Evolutionary conservation across 2,888 invertebrate species (phyloP).

Genomic region (Platycnemis pennipes): DNA sequence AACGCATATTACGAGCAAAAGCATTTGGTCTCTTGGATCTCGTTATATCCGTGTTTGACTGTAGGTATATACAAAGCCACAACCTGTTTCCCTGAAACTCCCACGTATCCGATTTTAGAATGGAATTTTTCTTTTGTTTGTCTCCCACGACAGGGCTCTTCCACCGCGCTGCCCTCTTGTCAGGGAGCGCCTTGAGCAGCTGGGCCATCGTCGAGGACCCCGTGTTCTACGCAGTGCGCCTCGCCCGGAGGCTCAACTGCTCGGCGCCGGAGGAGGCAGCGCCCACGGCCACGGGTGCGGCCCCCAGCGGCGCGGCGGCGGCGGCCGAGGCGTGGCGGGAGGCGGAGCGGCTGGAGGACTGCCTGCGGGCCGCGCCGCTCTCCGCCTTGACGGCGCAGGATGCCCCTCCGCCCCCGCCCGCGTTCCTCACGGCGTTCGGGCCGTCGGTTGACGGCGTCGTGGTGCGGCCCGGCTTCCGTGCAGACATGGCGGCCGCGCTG

Average conservation of each 20-base stretch:
- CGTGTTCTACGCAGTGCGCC: slow-evolving; percentile 88
- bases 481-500: slow-evolving; percentile 87
- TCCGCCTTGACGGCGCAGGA: slow-evolving; percentile 88
- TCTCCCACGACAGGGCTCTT: slow-evolving; percentile 86
- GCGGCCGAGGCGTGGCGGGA: slow-evolving; percentile 86
- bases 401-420: slow-evolving; percentile 78
- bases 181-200: slow-evolving; percentile 93
- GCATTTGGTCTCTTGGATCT: too few relatives aligned
- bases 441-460: slow-evolving; percentile 97
- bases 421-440: slow-evolving; percentile 87
- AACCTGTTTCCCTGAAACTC: too few relatives aligned
- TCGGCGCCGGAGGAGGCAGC: slow-evolving; percentile 84
- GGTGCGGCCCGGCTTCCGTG: slow-evolving; percentile 92
- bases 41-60: too few relatives aligned
- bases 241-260: slow-evolving; percentile 91
- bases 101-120: too few relatives aligned
- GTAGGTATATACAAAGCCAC: too few relatives aligned
- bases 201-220: slow-evolving; percentile 95
- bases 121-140: neutral
- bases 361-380: slow-evolving; percentile 88
- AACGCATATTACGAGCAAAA: too few relatives aligned
- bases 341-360: slow-evolving; percentile 92
- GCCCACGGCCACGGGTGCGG: slow-evolving; percentile 43
- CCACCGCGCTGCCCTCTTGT: slow-evolving; percentile 91
- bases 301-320: slow-evolving; percentile 46